phyloP scores from a whole-genome alignment of 2,888 invertebrate genomes.

The Clanis bilineata region DNA sequence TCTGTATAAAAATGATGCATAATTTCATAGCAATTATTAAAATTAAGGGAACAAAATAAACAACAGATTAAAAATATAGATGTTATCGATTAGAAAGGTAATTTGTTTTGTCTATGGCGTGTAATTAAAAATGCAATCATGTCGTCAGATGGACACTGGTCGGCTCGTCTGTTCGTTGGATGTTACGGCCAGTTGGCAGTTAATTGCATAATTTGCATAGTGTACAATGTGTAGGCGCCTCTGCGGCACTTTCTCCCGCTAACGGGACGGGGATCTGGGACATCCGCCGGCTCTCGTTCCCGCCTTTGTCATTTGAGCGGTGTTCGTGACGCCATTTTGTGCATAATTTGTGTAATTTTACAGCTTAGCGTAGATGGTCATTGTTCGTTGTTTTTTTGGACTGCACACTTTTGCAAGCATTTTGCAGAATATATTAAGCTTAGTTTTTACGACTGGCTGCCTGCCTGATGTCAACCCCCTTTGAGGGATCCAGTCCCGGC shows the following conservation, averaged over 20 bases:
- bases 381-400: not conserved
- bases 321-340: not conserved
- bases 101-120: not conserved
- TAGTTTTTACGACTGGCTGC: too few relatives aligned
- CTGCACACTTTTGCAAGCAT: too few relatives aligned
- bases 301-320: constrained; percentile 16
- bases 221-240: constrained; percentile 53
- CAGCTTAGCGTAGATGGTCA: not conserved
- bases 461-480: too few relatives aligned
- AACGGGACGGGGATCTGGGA: constrained; percentile 74
- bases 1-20: too few relatives aligned
- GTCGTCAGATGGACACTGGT: not conserved
- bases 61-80: not conserved
- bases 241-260: constrained; percentile 68
- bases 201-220: constrained; percentile 81
- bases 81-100: constrained; percentile 10
- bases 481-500: too few relatives aligned
- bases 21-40: not conserved
- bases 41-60: too few relatives aligned
- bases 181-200: constrained; percentile 29
- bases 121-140: constrained; percentile 18
- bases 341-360: not conserved
- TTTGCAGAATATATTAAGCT: too few relatives aligned
- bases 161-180: not conserved
- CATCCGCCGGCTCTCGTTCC: constrained; percentile 47